Evolutionary conservation across 2,888 invertebrate species (phyloP), one percentile per base, ranked within the genome.

Genomic region (Andrena trimmerana): DNA sequence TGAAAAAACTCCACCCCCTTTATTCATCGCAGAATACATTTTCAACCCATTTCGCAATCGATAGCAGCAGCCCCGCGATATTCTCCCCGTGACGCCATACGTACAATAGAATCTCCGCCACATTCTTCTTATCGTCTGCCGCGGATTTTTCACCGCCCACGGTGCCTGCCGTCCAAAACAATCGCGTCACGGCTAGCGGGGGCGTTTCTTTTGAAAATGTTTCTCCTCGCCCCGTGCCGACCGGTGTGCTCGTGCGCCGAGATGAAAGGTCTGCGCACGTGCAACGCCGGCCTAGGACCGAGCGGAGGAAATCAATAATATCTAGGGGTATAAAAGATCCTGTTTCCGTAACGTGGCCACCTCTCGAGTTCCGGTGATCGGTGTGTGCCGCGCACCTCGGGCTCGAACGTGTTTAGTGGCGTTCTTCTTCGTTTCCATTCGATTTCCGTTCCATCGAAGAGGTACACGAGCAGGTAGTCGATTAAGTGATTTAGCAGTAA

Each of bases 261-360:
- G 54, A 31, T 50, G 73, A 86, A 81, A 69, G 81, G 84, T 76
- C 70, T 85, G 88, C 86, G 88, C 89, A 86, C 80, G 83, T 85
- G 87, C 57, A 57, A 57, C 78, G 42, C 77, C 73, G 80, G 67
- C 63, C 80, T 50, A 57, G 57, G 80, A 68, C 79, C 74, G 57
- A 65, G 20, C 77, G 54, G 86, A 70, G 80, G 74, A 82, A 85
- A 91, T 91, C 91, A 91, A 91, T 91, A 91, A 90, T 87, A 89
- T 89, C 89, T 85, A 88, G 89, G 42, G 90, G 89, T 91, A 91
- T 90, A 90, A 89, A 90, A 91, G 90, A 89, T 88, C 88, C 88
- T 86, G 90, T 84, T 80, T 85, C 85, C 83, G 86, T 83, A 78
- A 73, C 87, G 84, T 83, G 86, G 78, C 81, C 80, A 85, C 78